Base-by-base conservation (phyloP, 2,888 invertebrate genomes). In the Iselma pallidipennis region DNA sequence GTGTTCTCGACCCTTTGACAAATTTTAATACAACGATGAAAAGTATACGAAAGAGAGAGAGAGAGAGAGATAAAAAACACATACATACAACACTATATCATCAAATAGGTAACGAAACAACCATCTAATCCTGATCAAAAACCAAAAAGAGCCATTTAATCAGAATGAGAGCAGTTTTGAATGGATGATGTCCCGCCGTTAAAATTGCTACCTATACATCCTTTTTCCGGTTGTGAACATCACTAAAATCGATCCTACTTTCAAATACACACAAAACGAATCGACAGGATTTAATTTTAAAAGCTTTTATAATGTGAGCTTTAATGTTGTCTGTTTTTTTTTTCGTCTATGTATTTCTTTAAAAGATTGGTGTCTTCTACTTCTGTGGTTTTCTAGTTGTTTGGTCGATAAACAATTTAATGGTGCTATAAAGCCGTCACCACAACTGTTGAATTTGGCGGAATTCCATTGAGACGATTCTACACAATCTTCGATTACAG, bases 121-220 rank as follows among this genome's bases (percentile, higher is more conserved):
- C 21, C 19, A 45, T 23, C 19, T 45, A 45, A 45, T 45, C 45
- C 45, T 45, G 45, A 45, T 45, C 45, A 45, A 45, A 37, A 45
- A 42, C 42, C 45, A 19, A 45, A 45, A 45, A 23, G 23, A 9
- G 5, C 45, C 10, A 45, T 45, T 45, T 45, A 45, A 45, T 45
- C 45, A 45, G 23, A 23, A 5, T 45, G 23, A 45, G 23, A 21
- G 45, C 45, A 16, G 37, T 1, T 16, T 37, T 33, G 49, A 66
- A 72, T 71, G 71, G 72, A 75, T 73, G 72, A 70, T 71, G 74
- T 74, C 74, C 74, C 59, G 69, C 72, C 72, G 75, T 65, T 64
- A 74, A 76, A 45, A 76, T 76, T 74, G 71, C 71, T 74, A 71
- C 74, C 74, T 71, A 71, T 19, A 26, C 48, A 50, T 65, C 57